Evolutionary conservation across 2,888 invertebrate species (phyloP), one percentile per base, ranked within the genome.

Genomic region (Erannis defoliaria): DNA sequence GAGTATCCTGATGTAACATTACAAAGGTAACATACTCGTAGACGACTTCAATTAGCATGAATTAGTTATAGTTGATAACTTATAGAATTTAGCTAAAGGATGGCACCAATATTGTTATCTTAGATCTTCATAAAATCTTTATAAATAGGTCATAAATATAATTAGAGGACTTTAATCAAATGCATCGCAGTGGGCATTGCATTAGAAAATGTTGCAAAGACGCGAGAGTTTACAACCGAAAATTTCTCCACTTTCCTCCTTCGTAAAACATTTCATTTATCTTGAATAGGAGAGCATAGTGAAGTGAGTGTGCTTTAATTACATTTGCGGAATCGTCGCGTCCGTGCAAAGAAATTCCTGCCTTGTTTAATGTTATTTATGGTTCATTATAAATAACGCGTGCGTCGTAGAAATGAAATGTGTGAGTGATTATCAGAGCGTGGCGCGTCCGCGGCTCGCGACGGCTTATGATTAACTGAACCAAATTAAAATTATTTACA

Each of bases 241-340:
- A 84, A 87, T 88, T 88, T 89, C 88, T 86, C 88, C 80, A 86
- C 89, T 90, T 89, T 89, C 89, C 72, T 86, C 75, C 75, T 84
- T 76, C 73, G 78, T 73, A 83, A 80, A 78, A 84, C 80, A 85
- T 85, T 85, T 84, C 84, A 85, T 83, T 82, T 82, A 84, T 81
- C 76, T 84, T 80, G 81, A 86, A 84, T 86, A 84, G 77, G 77
- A 77, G 73, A 75, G 74, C 79, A 78, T 79, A 77, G 67, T 64
- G 69, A 76, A 81, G 80, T 82, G 84, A 84, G 82, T 86, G 84
- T 84, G 77, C 77, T 82, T 85, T 86, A 87, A 88, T 89, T 87
- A 86, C 80, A 56, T 80, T 83, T 74, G 72, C 75, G 69, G 73
- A 78, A 74, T 74, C 69, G 68, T 77, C 64, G 66, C 67, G 55